These are phyloP conservation scores for Drosophila ficusphila DNA, from an alignment of 1,140 invertebrate genomes.

Conservation along the genomic window DNA sequence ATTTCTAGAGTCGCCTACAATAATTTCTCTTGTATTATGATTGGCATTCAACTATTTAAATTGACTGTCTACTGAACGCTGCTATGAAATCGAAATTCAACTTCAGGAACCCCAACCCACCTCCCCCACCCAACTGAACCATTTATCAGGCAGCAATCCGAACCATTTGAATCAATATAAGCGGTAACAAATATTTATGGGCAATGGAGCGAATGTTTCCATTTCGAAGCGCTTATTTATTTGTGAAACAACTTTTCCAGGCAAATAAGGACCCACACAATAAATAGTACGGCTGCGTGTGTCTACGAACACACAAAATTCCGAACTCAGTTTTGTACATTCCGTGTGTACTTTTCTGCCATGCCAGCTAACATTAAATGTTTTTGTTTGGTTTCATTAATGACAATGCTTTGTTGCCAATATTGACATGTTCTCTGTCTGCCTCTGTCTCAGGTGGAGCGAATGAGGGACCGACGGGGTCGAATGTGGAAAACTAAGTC, in stretches of 20 bases:
- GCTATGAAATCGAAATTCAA: background rate
- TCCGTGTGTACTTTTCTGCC: conserved; percentile 31
- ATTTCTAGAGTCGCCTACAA: too few species aligned
- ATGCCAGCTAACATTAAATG: conserved; percentile 62
- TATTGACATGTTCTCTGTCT: conserved; percentile 62
- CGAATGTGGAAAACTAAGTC: conserved; percentile 22
- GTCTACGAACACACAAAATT: conserved; percentile 57
- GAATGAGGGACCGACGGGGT: background rate
- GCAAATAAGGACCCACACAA: conserved; percentile 35
- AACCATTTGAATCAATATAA: conserved; percentile 74
- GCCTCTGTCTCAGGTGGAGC: conserved; percentile 9
- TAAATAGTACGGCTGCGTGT: conserved; percentile 38
- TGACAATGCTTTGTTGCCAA: conserved; percentile 52
- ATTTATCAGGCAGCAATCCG: conserved; percentile 42
- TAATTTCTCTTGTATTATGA: too few species aligned
- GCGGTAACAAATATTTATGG: conserved; percentile 67
- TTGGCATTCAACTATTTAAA: background rate
- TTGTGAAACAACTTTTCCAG: conserved; percentile 43
- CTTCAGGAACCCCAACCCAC: background rate
- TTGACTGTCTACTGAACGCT: background rate
- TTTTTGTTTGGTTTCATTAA: conserved; percentile 78
- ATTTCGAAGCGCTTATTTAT: conserved; percentile 61
- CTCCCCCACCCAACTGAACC: background rate
- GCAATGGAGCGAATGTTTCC: conserved; percentile 58
- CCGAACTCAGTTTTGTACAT: conserved; percentile 34